Percentiles rank a stretch among this genome's conserved stretches.
These are phyloP conservation scores for Agrochola litura DNA, from an alignment of 2,888 invertebrate species.

Conservation along the genomic window DNA sequence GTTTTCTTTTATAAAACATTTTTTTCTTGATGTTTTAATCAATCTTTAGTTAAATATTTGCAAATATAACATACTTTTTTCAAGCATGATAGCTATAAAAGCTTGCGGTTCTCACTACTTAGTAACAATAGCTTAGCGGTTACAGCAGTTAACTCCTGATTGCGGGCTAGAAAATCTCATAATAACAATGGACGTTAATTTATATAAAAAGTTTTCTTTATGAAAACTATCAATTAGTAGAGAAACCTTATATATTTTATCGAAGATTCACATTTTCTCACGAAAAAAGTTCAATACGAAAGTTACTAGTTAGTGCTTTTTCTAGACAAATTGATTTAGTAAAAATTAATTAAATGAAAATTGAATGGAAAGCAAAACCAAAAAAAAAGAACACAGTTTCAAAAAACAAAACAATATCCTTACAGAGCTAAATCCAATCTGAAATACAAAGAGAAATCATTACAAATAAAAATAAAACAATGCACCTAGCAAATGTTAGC, in stretches of 20 bases:
- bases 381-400: background rate
- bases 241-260: background rate
- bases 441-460: background rate
- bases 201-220: background rate
- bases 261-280: background rate
- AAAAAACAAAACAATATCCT: background rate
- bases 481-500: background rate
- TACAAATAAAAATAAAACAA: background rate
- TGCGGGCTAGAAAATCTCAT: constrained; percentile 1
- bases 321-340: background rate
- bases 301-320: background rate
- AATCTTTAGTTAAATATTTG: background rate
- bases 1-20: background rate
- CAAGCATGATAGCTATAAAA: background rate
- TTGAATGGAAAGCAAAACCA: background rate
- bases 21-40: background rate
- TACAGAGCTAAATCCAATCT: background rate
- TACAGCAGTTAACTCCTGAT: constrained; percentile 5
- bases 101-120: constrained; percentile 42
- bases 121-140: constrained; percentile 44
- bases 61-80: background rate
- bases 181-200: constrained; percentile 1
- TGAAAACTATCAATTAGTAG: background rate
- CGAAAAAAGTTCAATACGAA: background rate
- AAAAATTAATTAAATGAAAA: background rate